Base-by-base conservation (phyloP, 2,113 vertebrate species). In the Mystacornis crossleyi region DNA sequence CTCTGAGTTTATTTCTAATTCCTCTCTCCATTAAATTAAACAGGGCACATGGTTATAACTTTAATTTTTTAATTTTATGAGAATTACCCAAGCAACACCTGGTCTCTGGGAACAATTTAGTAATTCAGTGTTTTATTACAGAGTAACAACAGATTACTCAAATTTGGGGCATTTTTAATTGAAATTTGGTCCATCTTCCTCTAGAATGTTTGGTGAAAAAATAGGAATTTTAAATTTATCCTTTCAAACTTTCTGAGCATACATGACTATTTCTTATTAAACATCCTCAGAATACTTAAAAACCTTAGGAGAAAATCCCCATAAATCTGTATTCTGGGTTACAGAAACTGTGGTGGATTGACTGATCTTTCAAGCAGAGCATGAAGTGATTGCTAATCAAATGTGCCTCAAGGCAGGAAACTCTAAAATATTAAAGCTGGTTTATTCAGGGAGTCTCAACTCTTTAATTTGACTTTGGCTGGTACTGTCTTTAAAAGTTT, bases 31-130 rank as follows among this genome's bases (percentile, higher is more conserved):
- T 90, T 86, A 95, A 93, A 97, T 97, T 96, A 97, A 98, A 97
- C 31, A 89, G 43, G 82, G 21, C 92, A 97, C 96, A 95, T 92
- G 86, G 86, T 90, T 97, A 91, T 89, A 97, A 93, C 75, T 97
- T 94, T 91, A 86, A 97, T 97, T 98, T 97, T 89, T 97, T 97
- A 97, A 97, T 96, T 97, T 97, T 91, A 95, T 95, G 75, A 98
- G 96, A 97, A 97, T 97, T 97, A 91, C 33, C 51, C 72, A 89
- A 66, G 80, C 66, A 97, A 96, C 95, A 98, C 87, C 97, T 98
- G 96, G 81, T 93, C 51, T 95, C 81, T 94, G 94, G 94, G 78
- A 97, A 96, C 84, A 97, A 98, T 97, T 96, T 72, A 94, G 75
- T 89, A 80, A 94, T 89, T 93, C 93, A 92, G 10, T 91, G 90